Percentiles rank a stretch among this genome's conserved stretches.
Conservation (phyloP, 2,888 invertebrate genomes). For the Drosophila mayaguana region DNA sequence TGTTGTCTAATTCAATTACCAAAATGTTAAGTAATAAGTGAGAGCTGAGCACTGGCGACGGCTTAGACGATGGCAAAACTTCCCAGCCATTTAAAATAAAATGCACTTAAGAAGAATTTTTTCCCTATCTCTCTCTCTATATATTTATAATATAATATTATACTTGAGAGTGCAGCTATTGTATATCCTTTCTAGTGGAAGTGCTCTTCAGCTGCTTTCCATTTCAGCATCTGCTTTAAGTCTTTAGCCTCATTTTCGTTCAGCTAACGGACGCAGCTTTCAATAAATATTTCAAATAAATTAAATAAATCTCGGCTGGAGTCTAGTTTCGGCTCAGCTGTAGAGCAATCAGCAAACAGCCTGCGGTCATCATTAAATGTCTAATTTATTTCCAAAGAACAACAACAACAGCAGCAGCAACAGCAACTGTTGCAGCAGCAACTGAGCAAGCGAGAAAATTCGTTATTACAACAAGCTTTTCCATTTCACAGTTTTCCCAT, state of each 20-base stretch:
- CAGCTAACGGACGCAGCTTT: slow-evolving; percentile 49
- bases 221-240: slow-evolving; percentile 7
- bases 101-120: slow-evolving; percentile 10
- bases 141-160: not conserved
- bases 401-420: slow-evolving; percentile 37
- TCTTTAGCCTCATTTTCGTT: not conserved
- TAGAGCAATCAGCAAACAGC: slow-evolving; percentile 75
- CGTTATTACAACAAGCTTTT: slow-evolving; percentile 70
- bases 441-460: slow-evolving; percentile 61
- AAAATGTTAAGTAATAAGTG: slow-evolving; percentile 33
- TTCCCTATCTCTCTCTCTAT: not conserved
- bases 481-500: slow-evolving; percentile 53
- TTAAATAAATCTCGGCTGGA: slow-evolving; percentile 73
- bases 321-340: slow-evolving; percentile 34
- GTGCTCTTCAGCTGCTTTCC: slow-evolving; percentile 1
- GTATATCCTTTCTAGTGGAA: not conserved
- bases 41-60: slow-evolving; percentile 19
- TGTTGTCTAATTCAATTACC: slow-evolving; percentile 72
- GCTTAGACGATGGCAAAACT: slow-evolving; percentile 29
- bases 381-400: slow-evolving; percentile 75
- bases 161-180: slow-evolving; percentile 3
- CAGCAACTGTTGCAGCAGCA: slow-evolving; percentile 33
- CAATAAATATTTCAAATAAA: slow-evolving; percentile 77
- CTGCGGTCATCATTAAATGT: slow-evolving; percentile 81
- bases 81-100: slow-evolving; percentile 29